These are phyloP conservation scores for Phragmatobia fuliginosa DNA, from an alignment of 2,888 invertebrate species.

Conservation along the genomic window DNA sequence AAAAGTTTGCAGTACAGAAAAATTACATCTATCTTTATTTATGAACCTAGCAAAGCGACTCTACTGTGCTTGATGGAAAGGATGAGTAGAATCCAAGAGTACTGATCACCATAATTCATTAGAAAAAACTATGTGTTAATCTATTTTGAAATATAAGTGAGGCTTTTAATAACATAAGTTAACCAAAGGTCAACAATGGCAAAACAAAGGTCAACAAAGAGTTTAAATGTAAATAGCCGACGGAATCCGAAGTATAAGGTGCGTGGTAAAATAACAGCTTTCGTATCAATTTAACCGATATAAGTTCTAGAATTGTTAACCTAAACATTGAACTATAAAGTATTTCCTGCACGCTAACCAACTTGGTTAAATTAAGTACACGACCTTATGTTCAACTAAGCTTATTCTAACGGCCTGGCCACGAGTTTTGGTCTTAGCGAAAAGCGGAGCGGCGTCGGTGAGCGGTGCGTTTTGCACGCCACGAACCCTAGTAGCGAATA, in stretches of 20 bases:
- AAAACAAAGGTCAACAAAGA: background rate
- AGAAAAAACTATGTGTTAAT: no score
- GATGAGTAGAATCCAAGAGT: no score
- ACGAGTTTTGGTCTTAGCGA: no score
- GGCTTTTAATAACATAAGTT: background rate
- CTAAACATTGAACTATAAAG: slow-evolving; percentile 38
- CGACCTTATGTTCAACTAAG: background rate
- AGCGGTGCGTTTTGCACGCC: no score
- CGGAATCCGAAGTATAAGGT: background rate
- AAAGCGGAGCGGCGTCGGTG: no score
- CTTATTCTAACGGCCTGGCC: background rate
- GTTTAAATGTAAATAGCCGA: background rate
- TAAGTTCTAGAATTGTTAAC: slow-evolving; percentile 22
- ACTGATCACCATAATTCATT: no score
- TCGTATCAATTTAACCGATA: background rate
- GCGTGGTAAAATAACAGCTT: slow-evolving; percentile 9
- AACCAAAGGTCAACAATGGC: background rate
- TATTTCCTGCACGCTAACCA: slow-evolving; percentile 33
- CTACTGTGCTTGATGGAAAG: no score
- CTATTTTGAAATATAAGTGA: no score
- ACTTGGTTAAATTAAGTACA: background rate
- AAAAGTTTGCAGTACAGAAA: no score
- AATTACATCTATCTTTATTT: no score
- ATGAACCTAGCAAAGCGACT: no score
- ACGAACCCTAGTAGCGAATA: no score